These are phyloP conservation scores for Macrostomum lignano DNA, from an alignment of 1,140 invertebrate genomes.

Conservation along the genomic window DNA sequence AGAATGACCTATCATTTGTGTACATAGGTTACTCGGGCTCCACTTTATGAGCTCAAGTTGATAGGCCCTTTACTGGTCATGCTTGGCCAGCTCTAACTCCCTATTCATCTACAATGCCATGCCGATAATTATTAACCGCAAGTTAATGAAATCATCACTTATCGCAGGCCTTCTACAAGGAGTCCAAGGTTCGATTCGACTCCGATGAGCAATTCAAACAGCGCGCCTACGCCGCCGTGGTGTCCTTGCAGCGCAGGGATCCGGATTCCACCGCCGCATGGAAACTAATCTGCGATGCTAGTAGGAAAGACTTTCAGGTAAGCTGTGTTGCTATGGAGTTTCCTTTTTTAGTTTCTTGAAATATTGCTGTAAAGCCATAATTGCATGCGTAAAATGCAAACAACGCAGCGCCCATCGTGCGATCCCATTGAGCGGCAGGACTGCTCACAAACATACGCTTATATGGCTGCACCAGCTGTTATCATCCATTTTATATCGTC, in stretches of 20 bases:
- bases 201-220: conserved; percentile 73
- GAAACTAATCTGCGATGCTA: conserved; percentile 81
- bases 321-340: conserved; percentile 6
- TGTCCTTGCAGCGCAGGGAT: conserved; percentile 58
- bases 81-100: too few relatives aligned
- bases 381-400: background rate
- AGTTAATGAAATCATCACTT: too few relatives aligned
- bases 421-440: background rate
- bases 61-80: too few relatives aligned
- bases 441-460: background rate
- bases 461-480: too few relatives aligned
- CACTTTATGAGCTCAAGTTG: too few relatives aligned
- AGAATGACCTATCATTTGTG: too few relatives aligned
- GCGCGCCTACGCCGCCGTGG: conserved; percentile 68
- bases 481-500: too few relatives aligned
- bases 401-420: background rate
- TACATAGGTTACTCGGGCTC: too few relatives aligned
- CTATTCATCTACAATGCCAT: too few relatives aligned
- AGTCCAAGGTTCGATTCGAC: conserved; percentile 79
- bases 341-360: too few relatives aligned
- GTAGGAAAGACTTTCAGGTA: conserved; percentile 46
- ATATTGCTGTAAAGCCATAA: background rate
- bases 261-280: conserved; percentile 59
- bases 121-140: too few relatives aligned
- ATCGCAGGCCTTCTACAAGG: conserved; percentile 35